These are phyloP conservation scores for Apotomis capreana DNA, from an alignment of 2,888 invertebrate species.

Conservation along the genomic window DNA sequence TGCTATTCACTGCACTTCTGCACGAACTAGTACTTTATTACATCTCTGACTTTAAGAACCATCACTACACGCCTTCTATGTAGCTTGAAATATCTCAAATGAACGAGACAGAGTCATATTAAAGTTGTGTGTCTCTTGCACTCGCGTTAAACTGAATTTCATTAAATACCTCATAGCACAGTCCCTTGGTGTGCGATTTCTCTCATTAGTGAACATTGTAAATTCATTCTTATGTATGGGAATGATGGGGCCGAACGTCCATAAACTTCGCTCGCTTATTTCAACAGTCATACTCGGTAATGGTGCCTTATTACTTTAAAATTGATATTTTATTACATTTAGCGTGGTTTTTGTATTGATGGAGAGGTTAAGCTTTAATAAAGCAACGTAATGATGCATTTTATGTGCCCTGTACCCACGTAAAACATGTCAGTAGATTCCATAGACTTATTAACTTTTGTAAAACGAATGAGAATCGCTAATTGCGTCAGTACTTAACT, in stretches of 20 bases:
- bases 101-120: constrained; percentile 26
- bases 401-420: neutral
- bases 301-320: constrained; percentile 35
- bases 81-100: constrained; percentile 21
- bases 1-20: constrained; percentile 17
- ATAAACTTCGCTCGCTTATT: constrained; percentile 35
- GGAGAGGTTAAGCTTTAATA: constrained; percentile 20
- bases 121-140: constrained; percentile 13
- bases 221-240: constrained; percentile 49
- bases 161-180: constrained; percentile 66
- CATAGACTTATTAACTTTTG: neutral
- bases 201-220: constrained; percentile 65
- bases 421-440: constrained; percentile 7
- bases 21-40: constrained; percentile 36
- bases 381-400: constrained; percentile 23
- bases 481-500: neutral
- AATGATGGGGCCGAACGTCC: constrained; percentile 22
- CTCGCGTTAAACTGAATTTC: constrained; percentile 43
- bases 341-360: constrained; percentile 24
- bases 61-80: constrained; percentile 13
- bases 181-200: constrained; percentile 58
- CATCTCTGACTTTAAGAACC: constrained; percentile 28
- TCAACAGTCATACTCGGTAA: constrained; percentile 40
- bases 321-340: constrained; percentile 35
- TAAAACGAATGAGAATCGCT: neutral